These are phyloP conservation scores for Babylonia areolata DNA, from an alignment of 1,140 invertebrate species.

Conservation along the genomic window DNA sequence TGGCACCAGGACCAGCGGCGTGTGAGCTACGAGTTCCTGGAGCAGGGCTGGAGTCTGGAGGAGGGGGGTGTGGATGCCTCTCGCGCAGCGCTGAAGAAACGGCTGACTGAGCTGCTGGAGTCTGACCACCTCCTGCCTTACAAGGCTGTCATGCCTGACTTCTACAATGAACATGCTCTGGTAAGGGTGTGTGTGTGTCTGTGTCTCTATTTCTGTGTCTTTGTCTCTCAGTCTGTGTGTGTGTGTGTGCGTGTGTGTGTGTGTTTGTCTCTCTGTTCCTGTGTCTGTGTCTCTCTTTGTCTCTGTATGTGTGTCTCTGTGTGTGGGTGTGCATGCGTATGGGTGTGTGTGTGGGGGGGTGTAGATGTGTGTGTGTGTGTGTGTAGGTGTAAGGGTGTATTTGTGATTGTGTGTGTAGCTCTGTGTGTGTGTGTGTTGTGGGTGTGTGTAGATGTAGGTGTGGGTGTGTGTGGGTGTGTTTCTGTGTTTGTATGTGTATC, in stretches of 20 bases:
- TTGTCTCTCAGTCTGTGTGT: background rate
- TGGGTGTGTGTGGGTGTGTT: too few species aligned
- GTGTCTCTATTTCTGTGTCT: background rate
- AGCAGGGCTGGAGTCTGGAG: slow-evolving; percentile 80
- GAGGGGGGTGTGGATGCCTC: slow-evolving; percentile 37
- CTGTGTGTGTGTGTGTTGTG: too few species aligned
- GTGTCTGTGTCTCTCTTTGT: background rate
- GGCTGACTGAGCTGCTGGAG: slow-evolving; percentile 59
- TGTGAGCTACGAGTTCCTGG: slow-evolving; percentile 94
- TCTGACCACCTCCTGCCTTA: slow-evolving; percentile 61
- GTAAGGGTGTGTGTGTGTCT: slow-evolving; percentile 41
- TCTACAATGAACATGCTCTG: slow-evolving; percentile 70
- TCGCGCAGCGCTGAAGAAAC: slow-evolving; percentile 52
- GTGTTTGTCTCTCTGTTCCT: background rate
- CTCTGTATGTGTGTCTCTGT: background rate
- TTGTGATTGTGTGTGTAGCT: too few species aligned
- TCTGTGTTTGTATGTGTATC: too few species aligned
- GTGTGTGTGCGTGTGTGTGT: background rate
- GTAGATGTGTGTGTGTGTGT: background rate
- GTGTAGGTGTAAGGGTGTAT: too few species aligned
- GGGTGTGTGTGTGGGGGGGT: background rate
- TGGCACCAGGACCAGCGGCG: slow-evolving; percentile 90
- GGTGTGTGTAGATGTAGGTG: too few species aligned
- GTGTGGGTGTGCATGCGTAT: background rate
- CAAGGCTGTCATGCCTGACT: slow-evolving; percentile 61